Evolutionary conservation across 2,888 invertebrate genomes (phyloP).

Genomic region (Lycocerus yunnanus): DNA sequence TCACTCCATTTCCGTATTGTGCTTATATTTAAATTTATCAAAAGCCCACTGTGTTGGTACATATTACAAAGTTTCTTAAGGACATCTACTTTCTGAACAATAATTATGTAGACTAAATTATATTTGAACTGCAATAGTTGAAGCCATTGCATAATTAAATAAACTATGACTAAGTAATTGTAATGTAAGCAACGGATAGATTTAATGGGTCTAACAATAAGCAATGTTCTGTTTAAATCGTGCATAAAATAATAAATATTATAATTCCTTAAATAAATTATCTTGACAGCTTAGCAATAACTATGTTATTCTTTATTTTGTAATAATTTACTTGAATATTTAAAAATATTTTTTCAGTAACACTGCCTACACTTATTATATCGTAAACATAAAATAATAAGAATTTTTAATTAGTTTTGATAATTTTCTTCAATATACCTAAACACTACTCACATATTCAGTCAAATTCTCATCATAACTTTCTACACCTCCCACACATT

Average conservation of each 20-base stretch:
- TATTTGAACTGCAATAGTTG: neutral
- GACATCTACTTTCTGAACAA: conserved; percentile 1
- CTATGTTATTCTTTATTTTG: neutral
- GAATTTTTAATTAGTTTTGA: no score
- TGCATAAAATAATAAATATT: neutral
- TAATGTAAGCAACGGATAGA: neutral
- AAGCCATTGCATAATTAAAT: neutral
- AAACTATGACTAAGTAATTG: neutral
- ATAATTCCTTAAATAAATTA: neutral
- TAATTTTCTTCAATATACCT: no score
- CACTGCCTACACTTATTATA: no score
- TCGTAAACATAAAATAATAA: no score
- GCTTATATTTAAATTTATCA: neutral
- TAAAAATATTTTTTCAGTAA: neutral
- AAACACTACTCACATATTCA: no score
- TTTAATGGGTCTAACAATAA: neutral
- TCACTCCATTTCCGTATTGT: neutral
- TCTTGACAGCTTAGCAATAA: neutral
- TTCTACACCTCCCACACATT: neutral
- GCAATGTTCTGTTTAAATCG: neutral
- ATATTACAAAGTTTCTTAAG: neutral
- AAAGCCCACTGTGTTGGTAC: neutral
- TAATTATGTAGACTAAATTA: neutral
- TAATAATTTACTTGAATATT: neutral
- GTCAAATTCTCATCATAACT: neutral